These are phyloP conservation scores for Tenthredo notha DNA, from an alignment of 2,888 invertebrate genomes.

Conservation along the genomic window DNA sequence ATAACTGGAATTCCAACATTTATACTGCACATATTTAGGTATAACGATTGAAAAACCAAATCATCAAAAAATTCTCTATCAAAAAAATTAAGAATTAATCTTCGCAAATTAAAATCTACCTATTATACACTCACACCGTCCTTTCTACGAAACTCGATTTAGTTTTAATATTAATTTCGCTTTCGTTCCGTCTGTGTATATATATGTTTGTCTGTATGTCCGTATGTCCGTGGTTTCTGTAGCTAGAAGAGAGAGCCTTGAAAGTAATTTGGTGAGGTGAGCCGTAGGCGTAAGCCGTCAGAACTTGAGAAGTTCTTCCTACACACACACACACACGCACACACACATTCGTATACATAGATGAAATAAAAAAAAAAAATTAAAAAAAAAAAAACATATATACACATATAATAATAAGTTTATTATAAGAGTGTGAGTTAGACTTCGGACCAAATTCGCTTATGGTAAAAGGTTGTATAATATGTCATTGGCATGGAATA, in stretches of 20 bases:
- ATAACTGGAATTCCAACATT: not conserved
- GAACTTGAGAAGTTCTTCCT: conserved; percentile 47
- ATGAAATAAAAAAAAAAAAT: not conserved
- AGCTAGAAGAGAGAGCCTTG: conserved; percentile 52
- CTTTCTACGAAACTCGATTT: conserved; percentile 41
- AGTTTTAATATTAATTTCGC: conserved; percentile 55
- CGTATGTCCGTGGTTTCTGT: not conserved
- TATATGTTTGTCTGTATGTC: not conserved
- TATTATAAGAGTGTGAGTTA: not conserved
- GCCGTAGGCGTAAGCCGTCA: conserved; percentile 43
- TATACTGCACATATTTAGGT: not conserved
- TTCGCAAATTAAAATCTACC: not conserved
- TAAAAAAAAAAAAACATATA: no score
- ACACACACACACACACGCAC: no score
- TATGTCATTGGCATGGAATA: conserved; percentile 48
- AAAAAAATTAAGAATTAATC: not conserved
- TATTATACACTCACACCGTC: not conserved
- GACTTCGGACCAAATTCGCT: conserved; percentile 4
- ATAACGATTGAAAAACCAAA: not conserved
- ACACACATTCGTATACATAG: not conserved
- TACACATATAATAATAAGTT: not conserved
- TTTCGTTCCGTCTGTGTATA: conserved; percentile 39
- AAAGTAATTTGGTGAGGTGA: conserved; percentile 53
- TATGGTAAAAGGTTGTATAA: conserved; percentile 12
- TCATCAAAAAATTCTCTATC: not conserved